Conservation (phyloP, 1,140 invertebrate genomes). For the Euschistus heros region DNA sequence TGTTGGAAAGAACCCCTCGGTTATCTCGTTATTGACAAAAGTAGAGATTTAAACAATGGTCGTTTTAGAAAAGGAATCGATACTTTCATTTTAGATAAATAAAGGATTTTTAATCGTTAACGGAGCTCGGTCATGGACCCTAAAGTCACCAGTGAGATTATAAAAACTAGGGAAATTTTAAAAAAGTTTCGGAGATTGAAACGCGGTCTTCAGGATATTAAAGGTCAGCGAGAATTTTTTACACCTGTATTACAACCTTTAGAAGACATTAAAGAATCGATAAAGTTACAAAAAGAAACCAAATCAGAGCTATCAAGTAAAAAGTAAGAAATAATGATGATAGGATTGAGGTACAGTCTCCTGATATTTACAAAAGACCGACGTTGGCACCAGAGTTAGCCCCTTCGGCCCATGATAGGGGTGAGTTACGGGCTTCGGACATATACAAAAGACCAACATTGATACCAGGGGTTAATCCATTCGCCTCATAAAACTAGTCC, state of each 20-base stretch:
- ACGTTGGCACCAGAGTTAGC: not conserved
- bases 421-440: not conserved
- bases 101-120: too few species aligned
- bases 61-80: too few species aligned
- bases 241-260: not conserved
- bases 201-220: not conserved
- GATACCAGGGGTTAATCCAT: not conserved
- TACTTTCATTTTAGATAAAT: too few species aligned
- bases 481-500: too few species aligned
- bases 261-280: not conserved
- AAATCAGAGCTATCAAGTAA: not conserved
- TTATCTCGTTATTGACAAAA: too few species aligned
- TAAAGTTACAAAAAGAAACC: not conserved
- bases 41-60: too few species aligned
- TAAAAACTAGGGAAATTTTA: not conserved
- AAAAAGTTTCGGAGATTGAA: not conserved
- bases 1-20: conserved; percentile 28
- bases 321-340: not conserved
- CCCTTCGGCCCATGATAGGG: not conserved
- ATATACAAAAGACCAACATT: not conserved
- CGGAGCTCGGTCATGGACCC: conserved; percentile 33
- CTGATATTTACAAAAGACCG: not conserved
- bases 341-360: not conserved
- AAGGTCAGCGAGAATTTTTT: not conserved
- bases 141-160: not conserved